Conservation (phyloP, 2,113 vertebrate genomes). For the Cairina moschata region DNA sequence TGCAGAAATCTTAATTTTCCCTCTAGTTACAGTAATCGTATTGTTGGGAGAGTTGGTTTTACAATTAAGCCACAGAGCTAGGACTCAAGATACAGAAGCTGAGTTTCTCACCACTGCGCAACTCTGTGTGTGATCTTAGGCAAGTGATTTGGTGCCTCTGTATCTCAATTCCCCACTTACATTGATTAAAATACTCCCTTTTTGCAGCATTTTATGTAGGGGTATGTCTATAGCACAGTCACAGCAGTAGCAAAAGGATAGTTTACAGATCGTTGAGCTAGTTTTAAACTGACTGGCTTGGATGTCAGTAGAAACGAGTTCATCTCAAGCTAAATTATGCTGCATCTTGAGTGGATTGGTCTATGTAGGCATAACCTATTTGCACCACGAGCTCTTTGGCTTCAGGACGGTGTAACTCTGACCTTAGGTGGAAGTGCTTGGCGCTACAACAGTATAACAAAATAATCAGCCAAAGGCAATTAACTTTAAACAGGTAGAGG, state of each 20-base stretch:
- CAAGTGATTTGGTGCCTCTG: neutral
- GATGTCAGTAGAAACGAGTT: neutral
- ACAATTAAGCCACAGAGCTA: neutral
- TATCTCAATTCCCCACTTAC: neutral
- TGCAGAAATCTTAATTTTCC: conserved; percentile 8
- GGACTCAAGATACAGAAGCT: neutral
- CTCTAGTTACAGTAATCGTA: neutral
- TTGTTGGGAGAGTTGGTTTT: neutral
- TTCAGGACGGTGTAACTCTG: neutral
- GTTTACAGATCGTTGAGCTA: neutral
- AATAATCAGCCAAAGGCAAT: conserved; percentile 1
- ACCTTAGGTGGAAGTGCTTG: neutral
- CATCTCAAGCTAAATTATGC: neutral
- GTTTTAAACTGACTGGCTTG: neutral
- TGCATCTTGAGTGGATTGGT: neutral
- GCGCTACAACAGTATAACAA: neutral
- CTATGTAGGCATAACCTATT: neutral
- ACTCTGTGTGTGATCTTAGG: neutral
- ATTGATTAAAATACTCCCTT: neutral
- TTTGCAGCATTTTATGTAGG: neutral
- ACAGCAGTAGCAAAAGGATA: neutral
- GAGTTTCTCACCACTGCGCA: neutral
- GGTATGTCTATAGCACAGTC: neutral
- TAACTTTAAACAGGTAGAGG: neutral
- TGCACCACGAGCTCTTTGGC: neutral